Conservation (phyloP, 2,797 vertebrate genomes). For the Phataginus tetradactyla region DNA sequence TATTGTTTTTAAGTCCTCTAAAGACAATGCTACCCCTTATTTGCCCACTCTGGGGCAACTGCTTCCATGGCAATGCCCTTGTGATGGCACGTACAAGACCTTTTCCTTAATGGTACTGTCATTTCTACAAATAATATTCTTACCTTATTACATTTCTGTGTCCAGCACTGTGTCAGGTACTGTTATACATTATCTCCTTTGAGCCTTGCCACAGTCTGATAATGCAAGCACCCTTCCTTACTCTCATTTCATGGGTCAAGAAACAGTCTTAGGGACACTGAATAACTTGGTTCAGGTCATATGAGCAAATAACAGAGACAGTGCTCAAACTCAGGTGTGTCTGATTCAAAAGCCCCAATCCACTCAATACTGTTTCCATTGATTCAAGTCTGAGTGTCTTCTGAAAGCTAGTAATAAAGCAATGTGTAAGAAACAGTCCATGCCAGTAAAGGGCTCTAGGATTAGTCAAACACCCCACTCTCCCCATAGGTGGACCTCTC, state of each 20-base stretch:
- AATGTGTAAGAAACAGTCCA: not conserved
- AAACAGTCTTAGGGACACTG: not conserved
- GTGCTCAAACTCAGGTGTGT: conserved; percentile 8
- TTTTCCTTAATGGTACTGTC: not conserved
- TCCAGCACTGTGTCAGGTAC: not conserved
- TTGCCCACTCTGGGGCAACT: not conserved
- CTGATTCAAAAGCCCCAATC: not conserved
- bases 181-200: not conserved
- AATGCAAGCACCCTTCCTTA: not conserved
- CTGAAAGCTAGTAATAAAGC: not conserved
- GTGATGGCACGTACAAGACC: not conserved
- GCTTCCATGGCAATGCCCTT: not conserved
- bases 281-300: not conserved
- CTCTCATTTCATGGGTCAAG: not conserved
- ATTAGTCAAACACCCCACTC: not conserved
- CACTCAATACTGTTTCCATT: not conserved
- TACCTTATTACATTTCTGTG: conserved; percentile 22
- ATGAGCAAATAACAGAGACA: not conserved
- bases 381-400: not conserved
- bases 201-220: not conserved
- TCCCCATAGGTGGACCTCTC: not conserved
- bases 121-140: conserved; percentile 8
- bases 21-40: not conserved
- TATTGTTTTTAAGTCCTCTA: conserved; percentile 12
- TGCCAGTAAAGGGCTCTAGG: not conserved